These are phyloP conservation scores for Hoplodrina blanda DNA, from an alignment of 2,888 invertebrate genomes.

Conservation along the genomic window DNA sequence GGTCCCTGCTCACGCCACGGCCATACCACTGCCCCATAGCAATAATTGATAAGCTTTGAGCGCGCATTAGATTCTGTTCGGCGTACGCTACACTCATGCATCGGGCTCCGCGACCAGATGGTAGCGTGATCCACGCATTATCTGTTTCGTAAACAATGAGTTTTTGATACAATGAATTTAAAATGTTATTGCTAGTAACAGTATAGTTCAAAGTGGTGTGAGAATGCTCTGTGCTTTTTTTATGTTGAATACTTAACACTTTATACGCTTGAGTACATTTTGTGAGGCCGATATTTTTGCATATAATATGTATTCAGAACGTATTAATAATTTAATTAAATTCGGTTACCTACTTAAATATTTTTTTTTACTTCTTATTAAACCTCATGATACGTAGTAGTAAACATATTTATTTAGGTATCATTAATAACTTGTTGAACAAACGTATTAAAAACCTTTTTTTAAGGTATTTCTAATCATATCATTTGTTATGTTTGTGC, in stretches of 20 bases:
- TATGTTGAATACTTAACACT: conserved; percentile 24
- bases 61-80: conserved; percentile 66
- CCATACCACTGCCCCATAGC: conserved; percentile 63
- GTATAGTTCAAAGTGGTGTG: conserved; percentile 52
- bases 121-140: conserved; percentile 56
- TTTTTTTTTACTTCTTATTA: conserved; percentile 24
- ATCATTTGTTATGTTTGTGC: background rate
- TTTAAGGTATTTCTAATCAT: background rate
- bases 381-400: conserved; percentile 1
- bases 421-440: background rate
- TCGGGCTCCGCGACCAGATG: conserved; percentile 67
- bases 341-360: conserved; percentile 14
- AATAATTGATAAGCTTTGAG: conserved; percentile 75
- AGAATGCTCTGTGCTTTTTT: conserved; percentile 26
- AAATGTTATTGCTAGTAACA: conserved; percentile 22
- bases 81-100: conserved; percentile 59
- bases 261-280: conserved; percentile 8
- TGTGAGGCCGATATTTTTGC: conserved; percentile 32
- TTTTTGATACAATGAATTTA: conserved; percentile 47
- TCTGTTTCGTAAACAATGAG: conserved; percentile 50
- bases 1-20: conserved; percentile 53
- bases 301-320: conserved; percentile 27
- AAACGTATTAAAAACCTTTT: background rate
- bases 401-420: background rate
- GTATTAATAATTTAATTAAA: conserved; percentile 18